These are phyloP conservation scores for Heliconius hermathena DNA, from an alignment of 1,140 invertebrate genomes.

Conservation along the genomic window DNA sequence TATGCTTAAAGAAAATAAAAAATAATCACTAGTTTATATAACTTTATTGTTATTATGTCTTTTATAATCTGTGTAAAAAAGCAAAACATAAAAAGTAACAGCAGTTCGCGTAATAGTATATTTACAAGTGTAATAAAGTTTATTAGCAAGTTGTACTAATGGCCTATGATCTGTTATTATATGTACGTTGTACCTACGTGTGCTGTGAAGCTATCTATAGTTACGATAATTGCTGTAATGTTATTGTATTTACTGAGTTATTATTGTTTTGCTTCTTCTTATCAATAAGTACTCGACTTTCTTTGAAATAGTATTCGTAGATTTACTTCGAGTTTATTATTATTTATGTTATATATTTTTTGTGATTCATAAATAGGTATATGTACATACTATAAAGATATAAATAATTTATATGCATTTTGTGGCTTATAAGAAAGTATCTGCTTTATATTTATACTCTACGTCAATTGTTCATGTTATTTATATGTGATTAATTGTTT, in stretches of 20 bases:
- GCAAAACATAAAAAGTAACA: constrained; percentile 5
- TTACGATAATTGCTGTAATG: not conserved
- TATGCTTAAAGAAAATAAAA: not conserved
- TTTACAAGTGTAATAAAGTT: constrained; percentile 8
- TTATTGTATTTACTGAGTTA: not conserved
- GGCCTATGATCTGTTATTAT: not conserved
- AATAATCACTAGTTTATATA: not conserved
- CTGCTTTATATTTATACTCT: not conserved
- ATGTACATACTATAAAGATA: no score
- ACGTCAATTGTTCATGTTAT: not conserved
- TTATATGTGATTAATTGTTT: not conserved
- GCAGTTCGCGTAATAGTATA: not conserved
- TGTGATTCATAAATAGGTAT: no score
- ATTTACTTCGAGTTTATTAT: not conserved
- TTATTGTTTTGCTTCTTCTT: not conserved
- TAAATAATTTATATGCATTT: no score
- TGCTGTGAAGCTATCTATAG: not conserved
- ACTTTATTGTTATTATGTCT: not conserved
- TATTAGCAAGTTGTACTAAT: constrained; percentile 1
- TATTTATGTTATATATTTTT: no score
- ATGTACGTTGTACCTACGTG: not conserved
- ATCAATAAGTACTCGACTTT: not conserved
- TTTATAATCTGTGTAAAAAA: not conserved
- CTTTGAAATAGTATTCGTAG: not conserved
- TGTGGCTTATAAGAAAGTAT: not conserved